Conservation (phyloP, 2,113 vertebrate genomes). For the Hemiprocne comata region DNA sequence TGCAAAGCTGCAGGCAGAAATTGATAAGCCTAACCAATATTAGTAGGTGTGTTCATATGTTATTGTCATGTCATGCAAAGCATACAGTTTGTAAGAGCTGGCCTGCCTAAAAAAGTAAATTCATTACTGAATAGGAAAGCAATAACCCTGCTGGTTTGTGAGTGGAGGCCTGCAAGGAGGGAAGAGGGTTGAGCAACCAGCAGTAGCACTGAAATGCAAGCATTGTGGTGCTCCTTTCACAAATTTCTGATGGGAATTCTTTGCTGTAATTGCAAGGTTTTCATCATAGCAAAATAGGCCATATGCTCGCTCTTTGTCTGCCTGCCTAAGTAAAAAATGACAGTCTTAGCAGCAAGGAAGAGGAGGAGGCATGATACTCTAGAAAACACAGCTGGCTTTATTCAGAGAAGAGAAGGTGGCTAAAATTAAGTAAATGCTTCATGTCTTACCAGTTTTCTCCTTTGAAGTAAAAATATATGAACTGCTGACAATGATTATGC, state of each 20-base stretch:
- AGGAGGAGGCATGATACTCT: background rate
- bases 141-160: background rate
- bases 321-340: background rate
- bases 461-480: background rate
- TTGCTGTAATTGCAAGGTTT: conserved; percentile 4
- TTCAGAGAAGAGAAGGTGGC: background rate
- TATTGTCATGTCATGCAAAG: background rate
- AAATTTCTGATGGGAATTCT: conserved; percentile 14
- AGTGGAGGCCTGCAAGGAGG: background rate
- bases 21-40: background rate
- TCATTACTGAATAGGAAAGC: background rate
- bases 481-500: background rate
- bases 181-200: background rate
- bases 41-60: background rate
- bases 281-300: conserved; percentile 11
- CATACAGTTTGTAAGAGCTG: background rate
- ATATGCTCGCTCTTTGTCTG: background rate
- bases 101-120: background rate
- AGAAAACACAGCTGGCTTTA: background rate
- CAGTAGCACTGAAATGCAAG: background rate
- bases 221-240: background rate
- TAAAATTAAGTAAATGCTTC: background rate
- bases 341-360: background rate
- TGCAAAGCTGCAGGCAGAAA: background rate
- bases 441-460: background rate